Conservation (phyloP, 1,140 invertebrate genomes). For the Holcopasites calliopsidis region DNA sequence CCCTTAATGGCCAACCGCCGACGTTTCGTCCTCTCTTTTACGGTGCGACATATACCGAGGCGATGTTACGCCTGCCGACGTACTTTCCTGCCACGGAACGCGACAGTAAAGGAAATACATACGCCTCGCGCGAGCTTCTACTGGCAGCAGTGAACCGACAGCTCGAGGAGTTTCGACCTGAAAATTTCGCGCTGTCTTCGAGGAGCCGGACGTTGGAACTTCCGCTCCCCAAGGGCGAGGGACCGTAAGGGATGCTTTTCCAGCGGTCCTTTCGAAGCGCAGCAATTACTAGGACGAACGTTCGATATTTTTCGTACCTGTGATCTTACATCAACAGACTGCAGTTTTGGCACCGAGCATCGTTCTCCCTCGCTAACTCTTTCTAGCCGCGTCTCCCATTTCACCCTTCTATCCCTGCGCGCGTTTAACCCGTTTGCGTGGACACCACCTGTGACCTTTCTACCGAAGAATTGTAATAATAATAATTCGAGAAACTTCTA, state of each 20-base stretch:
- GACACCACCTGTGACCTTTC: no score
- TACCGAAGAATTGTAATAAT: no score
- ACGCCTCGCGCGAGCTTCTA: conserved; percentile 35
- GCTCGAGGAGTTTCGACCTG: neutral
- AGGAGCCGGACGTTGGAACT: neutral
- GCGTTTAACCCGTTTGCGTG: no score
- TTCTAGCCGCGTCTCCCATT: no score
- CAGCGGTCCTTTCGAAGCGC: neutral
- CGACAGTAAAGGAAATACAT: conserved; percentile 35
- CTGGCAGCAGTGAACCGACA: neutral
- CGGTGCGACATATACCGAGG: conserved; percentile 43
- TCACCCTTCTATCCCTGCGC: no score
- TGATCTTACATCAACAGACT: no score
- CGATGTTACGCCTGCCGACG: conserved; percentile 48
- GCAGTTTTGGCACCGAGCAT: no score
- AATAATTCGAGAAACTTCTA: neutral
- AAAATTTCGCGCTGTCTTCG: neutral
- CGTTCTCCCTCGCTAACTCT: no score
- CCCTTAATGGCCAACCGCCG: conserved; percentile 54
- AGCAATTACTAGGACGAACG: neutral
- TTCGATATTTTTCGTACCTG: no score
- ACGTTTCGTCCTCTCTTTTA: conserved; percentile 60
- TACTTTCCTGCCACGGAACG: conserved; percentile 28
- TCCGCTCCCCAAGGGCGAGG: neutral
- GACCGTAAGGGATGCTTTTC: neutral